Conservation (phyloP, 2,888 invertebrate species). For the Habrosyne pyritoides region DNA sequence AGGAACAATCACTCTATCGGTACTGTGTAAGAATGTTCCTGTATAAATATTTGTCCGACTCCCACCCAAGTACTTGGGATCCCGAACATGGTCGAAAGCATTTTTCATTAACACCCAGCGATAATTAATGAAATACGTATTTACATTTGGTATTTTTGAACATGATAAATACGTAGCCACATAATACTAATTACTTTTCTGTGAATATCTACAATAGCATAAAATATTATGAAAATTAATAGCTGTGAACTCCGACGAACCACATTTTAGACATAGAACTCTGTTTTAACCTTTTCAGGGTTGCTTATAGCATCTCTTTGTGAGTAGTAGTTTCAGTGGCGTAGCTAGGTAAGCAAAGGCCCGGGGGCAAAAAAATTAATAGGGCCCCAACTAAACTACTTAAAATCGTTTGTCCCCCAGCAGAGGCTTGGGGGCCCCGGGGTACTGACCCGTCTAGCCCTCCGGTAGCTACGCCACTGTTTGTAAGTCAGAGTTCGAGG, state of each 20-base stretch:
- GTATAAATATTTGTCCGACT: not conserved
- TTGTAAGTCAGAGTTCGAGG: no score
- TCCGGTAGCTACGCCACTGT: no score
- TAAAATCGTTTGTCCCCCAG: no score
- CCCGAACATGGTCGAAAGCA: constrained; percentile 2
- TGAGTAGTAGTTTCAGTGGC: no score
- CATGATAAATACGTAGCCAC: not conserved
- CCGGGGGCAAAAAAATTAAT: no score
- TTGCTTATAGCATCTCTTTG: not conserved
- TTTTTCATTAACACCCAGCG: constrained; percentile 3
- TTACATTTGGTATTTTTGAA: not conserved
- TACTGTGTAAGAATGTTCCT: constrained; percentile 1
- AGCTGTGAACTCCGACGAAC: not conserved
- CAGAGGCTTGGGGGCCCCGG: no score
- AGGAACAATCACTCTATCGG: not conserved
- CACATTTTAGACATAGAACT: not conserved
- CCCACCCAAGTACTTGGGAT: not conserved
- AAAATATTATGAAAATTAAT: not conserved
- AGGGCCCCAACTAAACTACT: no score
- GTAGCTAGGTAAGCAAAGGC: no score
- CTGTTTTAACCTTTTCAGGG: not conserved
- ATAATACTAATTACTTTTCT: not conserved
- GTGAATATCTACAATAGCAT: not conserved
- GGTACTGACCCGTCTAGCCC: no score
- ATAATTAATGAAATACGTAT: not conserved